Evolutionary conservation across 2,888 invertebrate species (phyloP), one percentile per base, ranked within the genome.

Genomic region (Drosophila mayaguana): DNA sequence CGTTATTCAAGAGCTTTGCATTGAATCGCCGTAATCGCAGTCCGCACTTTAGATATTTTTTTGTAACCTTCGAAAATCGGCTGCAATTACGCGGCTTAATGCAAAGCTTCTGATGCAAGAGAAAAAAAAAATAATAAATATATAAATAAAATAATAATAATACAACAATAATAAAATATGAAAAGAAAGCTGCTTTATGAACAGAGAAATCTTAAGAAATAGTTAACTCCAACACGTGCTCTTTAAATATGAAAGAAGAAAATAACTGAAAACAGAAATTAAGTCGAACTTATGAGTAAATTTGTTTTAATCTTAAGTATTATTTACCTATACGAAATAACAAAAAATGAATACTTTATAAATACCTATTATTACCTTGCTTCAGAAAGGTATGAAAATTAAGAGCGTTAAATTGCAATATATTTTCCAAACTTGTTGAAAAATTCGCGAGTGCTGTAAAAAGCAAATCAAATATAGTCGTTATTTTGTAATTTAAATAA

Each of bases 221-320:
- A 75, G 66, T 32, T 75, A 75, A 86, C 60, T 78, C 63, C 72
- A 76, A 74, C 51, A 81, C 71, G 89, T 87, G 90, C 90, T 90
- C 78, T 82, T 78, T 79, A 81, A 78, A 75, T 73, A 80, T 74
- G 80, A 72, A 85, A 63, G 11, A 61, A 72, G 75, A 73, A 16
- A n/a, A 63, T 28, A 28, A 63, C 73, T 80, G 74, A 78, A 82
- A 77, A 82, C 57, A 75, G 81, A 80, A 85, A 83, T 89, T 89
- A 90, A 87, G 90, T 90, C 81, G 78, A 88, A 91, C 81, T 81
- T 88, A 88, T 59, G 63, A 84, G 57, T 85, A 65, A 75, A 75
- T 80, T 89, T 83, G 88, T 84, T 88, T 88, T 91, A 79, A 80
- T 82, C 77, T 88, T 90, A 81, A 85, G 89, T 91, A 89, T 87